These are phyloP conservation scores for Ophion ellenae DNA, from an alignment of 2,888 invertebrate species.

Conservation along the genomic window DNA sequence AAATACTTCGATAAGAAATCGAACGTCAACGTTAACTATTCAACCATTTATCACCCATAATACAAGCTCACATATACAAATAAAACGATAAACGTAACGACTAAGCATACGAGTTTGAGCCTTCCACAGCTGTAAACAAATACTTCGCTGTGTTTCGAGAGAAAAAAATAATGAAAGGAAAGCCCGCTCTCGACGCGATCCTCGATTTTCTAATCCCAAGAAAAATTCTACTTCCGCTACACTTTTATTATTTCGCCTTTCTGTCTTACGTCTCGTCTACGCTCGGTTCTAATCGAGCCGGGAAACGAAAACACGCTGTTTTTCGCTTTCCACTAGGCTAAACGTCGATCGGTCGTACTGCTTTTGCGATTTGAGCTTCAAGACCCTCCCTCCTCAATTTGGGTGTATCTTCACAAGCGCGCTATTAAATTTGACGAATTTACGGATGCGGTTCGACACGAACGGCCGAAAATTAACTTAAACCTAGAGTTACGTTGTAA, in stretches of 20 bases:
- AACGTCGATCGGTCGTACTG: conserved; percentile 38
- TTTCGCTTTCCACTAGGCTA: conserved; percentile 12
- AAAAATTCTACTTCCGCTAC: conserved; percentile 9
- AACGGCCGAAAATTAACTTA: conserved; percentile 47
- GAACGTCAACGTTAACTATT: conserved; percentile 67
- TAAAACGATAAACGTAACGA: conserved; percentile 62
- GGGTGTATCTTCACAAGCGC: not conserved
- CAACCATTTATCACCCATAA: conserved; percentile 63
- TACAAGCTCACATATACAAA: conserved; percentile 61
- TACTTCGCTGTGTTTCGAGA: conserved; percentile 10
- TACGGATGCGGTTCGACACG: conserved; percentile 45
- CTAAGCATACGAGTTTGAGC: conserved; percentile 53
- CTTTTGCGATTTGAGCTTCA: conserved; percentile 29
- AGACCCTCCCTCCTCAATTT: conserved; percentile 1
- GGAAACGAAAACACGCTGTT: conserved; percentile 40
- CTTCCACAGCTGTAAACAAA: conserved; percentile 46
- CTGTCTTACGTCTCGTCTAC: not conserved
- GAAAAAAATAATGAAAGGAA: conserved; percentile 2
- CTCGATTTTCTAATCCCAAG: not conserved
- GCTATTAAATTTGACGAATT: not conserved
- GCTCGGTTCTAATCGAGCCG: conserved; percentile 36
- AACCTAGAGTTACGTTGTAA: not conserved
- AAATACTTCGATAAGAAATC: conserved; percentile 57
- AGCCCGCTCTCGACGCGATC: not conserved
- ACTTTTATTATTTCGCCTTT: not conserved